These are phyloP conservation scores for Psophia crepitans DNA, from an alignment of 2,113 vertebrate species.

Conservation along the genomic window DNA sequence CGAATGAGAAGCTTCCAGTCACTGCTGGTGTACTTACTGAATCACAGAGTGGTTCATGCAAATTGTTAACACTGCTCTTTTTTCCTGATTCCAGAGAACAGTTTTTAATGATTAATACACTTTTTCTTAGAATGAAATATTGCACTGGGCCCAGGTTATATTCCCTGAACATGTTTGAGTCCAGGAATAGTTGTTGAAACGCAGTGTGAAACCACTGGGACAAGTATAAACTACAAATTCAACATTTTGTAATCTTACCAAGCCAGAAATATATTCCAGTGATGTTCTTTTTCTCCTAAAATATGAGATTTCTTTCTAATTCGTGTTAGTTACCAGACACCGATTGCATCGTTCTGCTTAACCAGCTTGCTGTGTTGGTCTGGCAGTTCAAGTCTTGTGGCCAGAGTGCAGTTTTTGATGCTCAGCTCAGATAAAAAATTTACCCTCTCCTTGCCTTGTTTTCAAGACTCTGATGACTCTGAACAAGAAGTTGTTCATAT, in stretches of 20 bases:
- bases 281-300: not conserved
- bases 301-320: not conserved
- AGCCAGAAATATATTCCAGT: not conserved
- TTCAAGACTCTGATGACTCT: not conserved
- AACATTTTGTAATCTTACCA: not conserved
- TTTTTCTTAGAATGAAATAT: constrained; percentile 14
- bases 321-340: not conserved
- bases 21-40: not conserved
- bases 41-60: not conserved
- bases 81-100: not conserved
- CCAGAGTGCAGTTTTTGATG: not conserved
- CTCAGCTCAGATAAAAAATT: not conserved
- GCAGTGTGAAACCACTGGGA: not conserved
- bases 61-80: constrained; percentile 6
- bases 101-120: constrained; percentile 3
- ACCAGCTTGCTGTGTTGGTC: not conserved
- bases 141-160: not conserved
- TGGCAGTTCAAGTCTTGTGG: not conserved
- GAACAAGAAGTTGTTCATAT: not conserved
- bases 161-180: not conserved
- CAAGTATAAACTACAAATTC: not conserved
- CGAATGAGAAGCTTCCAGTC: not conserved
- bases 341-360: not conserved
- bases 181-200: not conserved
- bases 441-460: not conserved